Conservation (phyloP, 1,140 invertebrate genomes). For the Oedothorax gibbosus region DNA sequence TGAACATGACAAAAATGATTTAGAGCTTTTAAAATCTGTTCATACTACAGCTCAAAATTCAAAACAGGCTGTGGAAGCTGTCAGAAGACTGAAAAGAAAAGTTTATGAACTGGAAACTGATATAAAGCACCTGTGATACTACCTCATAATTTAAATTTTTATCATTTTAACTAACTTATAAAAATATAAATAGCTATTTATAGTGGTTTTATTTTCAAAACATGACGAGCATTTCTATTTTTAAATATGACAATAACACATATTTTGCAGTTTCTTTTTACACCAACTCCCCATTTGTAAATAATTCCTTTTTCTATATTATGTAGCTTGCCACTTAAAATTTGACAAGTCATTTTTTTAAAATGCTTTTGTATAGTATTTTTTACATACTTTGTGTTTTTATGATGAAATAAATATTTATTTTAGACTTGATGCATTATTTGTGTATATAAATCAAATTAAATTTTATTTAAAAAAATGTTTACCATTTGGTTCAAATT, state of each 20-base stretch:
- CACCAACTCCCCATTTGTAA: neutral
- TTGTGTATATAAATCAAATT: too few relatives aligned
- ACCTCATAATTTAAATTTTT: neutral
- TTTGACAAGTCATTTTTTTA: too few relatives aligned
- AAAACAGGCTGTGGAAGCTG: neutral
- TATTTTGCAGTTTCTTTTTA: neutral
- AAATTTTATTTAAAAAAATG: too few relatives aligned
- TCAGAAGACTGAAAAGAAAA: conserved; percentile 43
- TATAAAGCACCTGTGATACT: conserved; percentile 37
- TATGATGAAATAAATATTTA: too few relatives aligned
- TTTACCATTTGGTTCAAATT: too few relatives aligned
- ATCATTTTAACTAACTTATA: too few relatives aligned
- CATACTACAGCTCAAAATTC: conserved; percentile 40
- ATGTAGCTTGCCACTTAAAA: too few relatives aligned
- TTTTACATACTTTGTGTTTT: too few relatives aligned
- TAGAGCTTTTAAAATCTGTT: conserved; percentile 43
- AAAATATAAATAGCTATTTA: neutral
- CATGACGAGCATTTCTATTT: neutral
- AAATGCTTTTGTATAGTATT: too few relatives aligned
- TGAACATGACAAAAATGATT: conserved; percentile 42
- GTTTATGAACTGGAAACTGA: conserved; percentile 47
- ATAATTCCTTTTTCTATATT: too few relatives aligned
- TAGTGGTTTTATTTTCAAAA: neutral
- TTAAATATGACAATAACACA: neutral
- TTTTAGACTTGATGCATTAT: too few relatives aligned